A percentile compares a stretch with the other conserved stretches of the same genome.
Conservation (phyloP, 2,113 vertebrate genomes). For the Trichechus manatus region DNA sequence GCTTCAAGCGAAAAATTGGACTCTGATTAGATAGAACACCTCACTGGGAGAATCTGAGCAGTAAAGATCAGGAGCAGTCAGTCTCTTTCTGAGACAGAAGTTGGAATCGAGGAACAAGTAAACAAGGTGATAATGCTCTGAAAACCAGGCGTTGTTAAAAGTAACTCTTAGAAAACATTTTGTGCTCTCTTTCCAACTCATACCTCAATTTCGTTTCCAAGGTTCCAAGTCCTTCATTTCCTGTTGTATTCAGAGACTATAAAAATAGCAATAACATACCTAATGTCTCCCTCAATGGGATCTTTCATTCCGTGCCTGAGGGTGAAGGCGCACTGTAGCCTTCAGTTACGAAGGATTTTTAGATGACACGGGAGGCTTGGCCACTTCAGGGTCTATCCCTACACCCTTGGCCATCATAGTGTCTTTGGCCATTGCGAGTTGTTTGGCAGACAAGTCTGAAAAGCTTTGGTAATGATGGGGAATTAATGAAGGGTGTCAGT, state of each 20-base stretch:
- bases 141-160: not conserved
- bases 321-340: not conserved
- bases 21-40: slow-evolving; percentile 9
- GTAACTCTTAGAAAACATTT: not conserved
- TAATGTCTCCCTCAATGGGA: not conserved
- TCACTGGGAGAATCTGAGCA: not conserved
- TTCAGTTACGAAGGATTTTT: slow-evolving; percentile 18
- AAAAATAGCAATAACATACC: not conserved
- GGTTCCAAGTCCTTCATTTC: slow-evolving; percentile 13
- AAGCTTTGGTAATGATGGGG: not conserved
- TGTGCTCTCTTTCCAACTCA: slow-evolving; percentile 32
- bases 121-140: not conserved
- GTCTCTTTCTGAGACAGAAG: slow-evolving; percentile 27
- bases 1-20: not conserved
- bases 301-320: not conserved
- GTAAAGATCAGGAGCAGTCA: slow-evolving; percentile 6
- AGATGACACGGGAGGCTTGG: not conserved
- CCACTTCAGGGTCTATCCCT: not conserved
- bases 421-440: not conserved
- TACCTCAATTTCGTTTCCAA: not conserved
- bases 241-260: not conserved
- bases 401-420: not conserved
- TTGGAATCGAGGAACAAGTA: not conserved
- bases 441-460: not conserved
- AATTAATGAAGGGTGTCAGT: slow-evolving; percentile 27